Percentiles rank a stretch among this genome's conserved stretches.
These are phyloP conservation scores for Dendrolimus houi DNA, from an alignment of 2,888 invertebrate genomes.

Conservation along the genomic window DNA sequence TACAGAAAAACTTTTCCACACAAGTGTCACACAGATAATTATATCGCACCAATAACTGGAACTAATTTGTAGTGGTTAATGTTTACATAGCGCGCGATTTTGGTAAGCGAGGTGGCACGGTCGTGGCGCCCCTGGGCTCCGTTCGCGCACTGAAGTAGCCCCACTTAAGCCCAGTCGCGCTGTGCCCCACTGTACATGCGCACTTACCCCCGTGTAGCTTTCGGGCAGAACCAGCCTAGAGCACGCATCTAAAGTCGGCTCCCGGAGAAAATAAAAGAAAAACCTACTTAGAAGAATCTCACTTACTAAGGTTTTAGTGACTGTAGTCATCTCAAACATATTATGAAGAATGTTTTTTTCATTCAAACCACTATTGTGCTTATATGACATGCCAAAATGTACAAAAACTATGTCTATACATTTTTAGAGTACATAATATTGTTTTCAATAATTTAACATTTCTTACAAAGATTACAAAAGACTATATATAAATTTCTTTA, in stretches of 20 bases:
- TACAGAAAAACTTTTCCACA: conserved; percentile 1
- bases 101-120: conserved; percentile 20
- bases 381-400: too few relatives aligned
- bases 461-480: too few relatives aligned
- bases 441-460: too few relatives aligned
- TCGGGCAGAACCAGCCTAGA: conserved; percentile 53
- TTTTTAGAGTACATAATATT: too few relatives aligned
- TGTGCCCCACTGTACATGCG: conserved; percentile 60
- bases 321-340: too few relatives aligned
- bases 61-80: conserved; percentile 22
- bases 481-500: too few relatives aligned
- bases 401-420: too few relatives aligned
- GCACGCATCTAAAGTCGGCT: conserved; percentile 49
- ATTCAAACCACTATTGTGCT: too few relatives aligned
- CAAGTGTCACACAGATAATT: conserved; percentile 23
- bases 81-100: conserved; percentile 38
- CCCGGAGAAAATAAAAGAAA: conserved; percentile 11
- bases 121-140: conserved; percentile 36
- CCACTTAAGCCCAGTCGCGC: conserved; percentile 28
- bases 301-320: too few relatives aligned
- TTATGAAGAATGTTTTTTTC: too few relatives aligned
- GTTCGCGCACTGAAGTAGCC: conserved; percentile 49
- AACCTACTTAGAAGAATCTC: too few relatives aligned
- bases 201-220: conserved; percentile 46
- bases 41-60: conserved; percentile 27